A percentile compares a stretch with the other conserved stretches of the same genome.
These are phyloP conservation scores for Eucidaris tribuloides DNA, from an alignment of 35 echinoderm and acorn worm genomes.

Conservation along the genomic window DNA sequence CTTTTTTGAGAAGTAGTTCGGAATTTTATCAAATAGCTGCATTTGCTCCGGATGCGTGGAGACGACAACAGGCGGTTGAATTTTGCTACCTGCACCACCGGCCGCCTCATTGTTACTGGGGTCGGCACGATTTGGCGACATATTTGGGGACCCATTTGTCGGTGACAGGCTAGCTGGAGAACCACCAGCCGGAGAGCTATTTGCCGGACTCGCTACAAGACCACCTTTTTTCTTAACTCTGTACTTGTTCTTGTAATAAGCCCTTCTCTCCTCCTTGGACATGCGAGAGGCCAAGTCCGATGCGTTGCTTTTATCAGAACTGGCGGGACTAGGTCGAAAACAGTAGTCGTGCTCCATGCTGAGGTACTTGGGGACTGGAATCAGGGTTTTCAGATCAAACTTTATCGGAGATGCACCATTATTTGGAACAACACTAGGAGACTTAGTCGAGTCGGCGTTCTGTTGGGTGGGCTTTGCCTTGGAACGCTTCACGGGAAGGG, in stretches of 20 bases:
- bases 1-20: slow-evolving; percentile 3
- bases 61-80: too few species aligned
- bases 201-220: not conserved
- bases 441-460: too few species aligned
- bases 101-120: too few species aligned
- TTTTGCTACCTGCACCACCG: too few species aligned
- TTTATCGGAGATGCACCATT: not conserved
- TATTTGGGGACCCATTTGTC: not conserved
- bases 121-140: too few species aligned
- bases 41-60: too few species aligned
- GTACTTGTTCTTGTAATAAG: slow-evolving; percentile 20
- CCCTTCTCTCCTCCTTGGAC: slow-evolving; percentile 13
- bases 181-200: not conserved
- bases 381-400: not conserved
- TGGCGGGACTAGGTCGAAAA: not conserved
- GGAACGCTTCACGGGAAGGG: not conserved
- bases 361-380: slow-evolving; percentile 2
- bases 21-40: slow-evolving; percentile 15
- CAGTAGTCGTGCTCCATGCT: slow-evolving; percentile 34
- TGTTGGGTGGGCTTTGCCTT: not conserved
- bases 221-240: slow-evolving; percentile 4
- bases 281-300: not conserved
- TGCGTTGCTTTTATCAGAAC: slow-evolving; percentile 1
- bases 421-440: too few species aligned
- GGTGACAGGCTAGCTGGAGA: not conserved